Evolutionary conservation across 2,888 invertebrate species (phyloP).

Genomic region (Malthinus flaveolus): DNA sequence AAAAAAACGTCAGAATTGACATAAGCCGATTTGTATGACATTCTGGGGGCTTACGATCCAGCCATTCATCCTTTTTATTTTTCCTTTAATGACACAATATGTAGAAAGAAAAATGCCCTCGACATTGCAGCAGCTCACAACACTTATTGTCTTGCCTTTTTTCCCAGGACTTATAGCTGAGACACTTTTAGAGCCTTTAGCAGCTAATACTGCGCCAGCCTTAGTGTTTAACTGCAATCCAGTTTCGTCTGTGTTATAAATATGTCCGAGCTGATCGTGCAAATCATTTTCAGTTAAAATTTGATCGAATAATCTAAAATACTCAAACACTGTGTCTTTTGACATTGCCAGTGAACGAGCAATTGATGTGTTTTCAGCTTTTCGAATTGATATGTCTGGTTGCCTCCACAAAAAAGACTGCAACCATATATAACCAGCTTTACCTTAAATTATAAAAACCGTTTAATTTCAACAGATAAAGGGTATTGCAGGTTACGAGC

Average conservation of each 20-base stretch:
- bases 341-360: conserved; percentile 29
- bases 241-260: no score
- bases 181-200: no score
- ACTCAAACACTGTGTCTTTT: conserved; percentile 36
- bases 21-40: not conserved
- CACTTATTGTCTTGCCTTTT: no score
- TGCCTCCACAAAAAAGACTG: conserved; percentile 33
- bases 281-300: conserved; percentile 38
- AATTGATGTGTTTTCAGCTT: conserved; percentile 20
- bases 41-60: conserved; percentile 12
- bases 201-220: no score
- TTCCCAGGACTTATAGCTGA: no score
- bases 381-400: conserved; percentile 35
- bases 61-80: conserved; percentile 30
- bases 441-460: no score
- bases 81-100: conserved; percentile 34
- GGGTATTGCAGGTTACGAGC: no score
- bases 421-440: conserved; percentile 39
- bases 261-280: conserved; percentile 32
- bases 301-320: conserved; percentile 34
- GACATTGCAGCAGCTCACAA: no score
- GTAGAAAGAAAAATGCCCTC: conserved; percentile 28
- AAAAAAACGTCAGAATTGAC: conserved; percentile 36
- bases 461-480: no score
- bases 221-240: conserved; percentile 38